Base-by-base conservation (phyloP, 2,113 vertebrate species). In the Hucho hucho region DNA sequence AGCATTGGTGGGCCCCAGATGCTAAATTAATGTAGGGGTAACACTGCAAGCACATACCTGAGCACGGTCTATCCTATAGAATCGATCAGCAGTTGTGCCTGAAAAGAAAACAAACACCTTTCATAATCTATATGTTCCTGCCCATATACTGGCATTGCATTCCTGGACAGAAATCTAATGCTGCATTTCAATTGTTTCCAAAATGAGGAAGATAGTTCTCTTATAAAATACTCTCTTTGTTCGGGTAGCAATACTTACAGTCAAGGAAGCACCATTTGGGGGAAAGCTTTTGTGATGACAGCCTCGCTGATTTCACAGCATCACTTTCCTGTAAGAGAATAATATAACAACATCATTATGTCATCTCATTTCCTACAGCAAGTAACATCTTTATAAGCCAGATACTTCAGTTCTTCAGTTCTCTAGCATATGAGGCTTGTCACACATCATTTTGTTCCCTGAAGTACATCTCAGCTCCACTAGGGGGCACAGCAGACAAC, bases 191-290 rank as follows among this genome's bases (percentile, higher is more conserved):
- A 28, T 29, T 4, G 64, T 29, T 9, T 26, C 11, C 24, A 65
- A 22, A 70, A 47, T 7, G 43, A 46, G 37, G 25, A 29, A 63
- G 14, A 4, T 43, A 4, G 26, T 69, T 22, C 18, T 64, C 14
- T 3, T 0, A 69, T 16, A 68, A 20, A 78, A n/a, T 29, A 7
- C 6, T 46, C 2, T 68, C 32, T 28, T 32, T 56, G 20, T 24
- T n/a, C 29, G 1, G 37, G 29, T 11, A 18, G 65, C 43, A 32
- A 59, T 81, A 94, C 97, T 97, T 89, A 99, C 97, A 97, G 75
- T 99, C 97, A 11, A 99, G 91, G 88, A 99, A 99, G 83, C 97
- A 99, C 97, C 97, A 99, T 87, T 96, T 98, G 25, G 92, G 91
- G 0, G 97, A 98, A 28, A 98, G 90, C 75, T 94, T 95, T 82